Evolutionary conservation across 2,797 vertebrate genomes (phyloP).

Genomic region (Coreius guichenoti): DNA sequence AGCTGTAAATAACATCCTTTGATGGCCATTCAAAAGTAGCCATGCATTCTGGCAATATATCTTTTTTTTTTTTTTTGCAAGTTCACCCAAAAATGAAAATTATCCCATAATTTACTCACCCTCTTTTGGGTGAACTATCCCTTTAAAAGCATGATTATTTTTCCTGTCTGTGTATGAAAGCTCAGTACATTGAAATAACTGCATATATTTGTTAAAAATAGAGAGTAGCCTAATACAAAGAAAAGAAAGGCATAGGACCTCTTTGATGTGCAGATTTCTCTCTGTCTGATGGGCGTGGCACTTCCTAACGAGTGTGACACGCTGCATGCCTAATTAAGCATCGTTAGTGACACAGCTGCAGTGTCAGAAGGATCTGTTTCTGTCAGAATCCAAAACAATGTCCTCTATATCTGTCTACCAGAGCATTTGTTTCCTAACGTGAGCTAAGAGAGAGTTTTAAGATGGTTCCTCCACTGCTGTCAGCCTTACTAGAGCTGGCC

Average conservation of each 20-base stretch:
- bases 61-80: too few species aligned
- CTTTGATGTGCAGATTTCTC: constrained; percentile 3
- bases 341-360: constrained; percentile 38
- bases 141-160: neutral
- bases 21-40: neutral
- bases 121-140: too few species aligned
- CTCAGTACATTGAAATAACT: too few species aligned
- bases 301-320: constrained; percentile 16
- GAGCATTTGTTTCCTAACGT: neutral
- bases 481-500: constrained; percentile 52
- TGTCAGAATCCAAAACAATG: constrained; percentile 34
- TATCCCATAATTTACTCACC: too few species aligned
- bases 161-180: neutral
- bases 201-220: neutral
- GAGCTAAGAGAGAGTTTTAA: constrained; percentile 13
- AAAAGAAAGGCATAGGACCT: neutral
- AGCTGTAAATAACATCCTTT: neutral
- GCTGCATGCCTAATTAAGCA: constrained; percentile 43
- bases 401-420: neutral
- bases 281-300: constrained; percentile 20
- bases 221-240: neutral
- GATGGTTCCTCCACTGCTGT: constrained; percentile 55
- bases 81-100: too few species aligned
- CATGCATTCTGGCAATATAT: neutral
- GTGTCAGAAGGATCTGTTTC: constrained; percentile 15